Conservation (phyloP, 2,888 invertebrate genomes). For the Acrobasis repandana region DNA sequence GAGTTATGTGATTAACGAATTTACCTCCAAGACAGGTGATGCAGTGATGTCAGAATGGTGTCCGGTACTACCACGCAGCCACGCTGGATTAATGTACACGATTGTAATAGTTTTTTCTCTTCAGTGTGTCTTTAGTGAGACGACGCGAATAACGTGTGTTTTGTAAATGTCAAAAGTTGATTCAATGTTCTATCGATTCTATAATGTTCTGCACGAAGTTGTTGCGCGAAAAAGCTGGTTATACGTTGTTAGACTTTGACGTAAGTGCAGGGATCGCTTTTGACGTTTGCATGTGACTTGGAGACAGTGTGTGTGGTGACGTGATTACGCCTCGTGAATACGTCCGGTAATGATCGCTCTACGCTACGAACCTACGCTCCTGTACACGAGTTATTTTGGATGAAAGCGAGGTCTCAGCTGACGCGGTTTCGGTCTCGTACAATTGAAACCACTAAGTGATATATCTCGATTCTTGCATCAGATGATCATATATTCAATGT, state of each 20-base stretch:
- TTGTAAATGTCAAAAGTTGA: slow-evolving; percentile 78
- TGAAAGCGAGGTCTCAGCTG: slow-evolving; percentile 30
- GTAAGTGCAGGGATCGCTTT: slow-evolving; percentile 69
- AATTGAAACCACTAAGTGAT: neutral
- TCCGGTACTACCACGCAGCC: slow-evolving; percentile 58
- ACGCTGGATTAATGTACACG: slow-evolving; percentile 74
- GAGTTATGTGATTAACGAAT: slow-evolving; percentile 66
- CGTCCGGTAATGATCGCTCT: slow-evolving; percentile 44
- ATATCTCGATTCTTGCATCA: slow-evolving; percentile 1
- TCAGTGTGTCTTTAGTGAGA: slow-evolving; percentile 77
- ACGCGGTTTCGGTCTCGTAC: slow-evolving; percentile 18
- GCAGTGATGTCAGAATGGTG: slow-evolving; percentile 75
- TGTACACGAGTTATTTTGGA: slow-evolving; percentile 19
- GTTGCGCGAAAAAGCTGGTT: slow-evolving; percentile 69
- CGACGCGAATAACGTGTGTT: slow-evolving; percentile 74
- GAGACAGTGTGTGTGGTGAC: slow-evolving; percentile 57
- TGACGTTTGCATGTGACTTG: slow-evolving; percentile 68
- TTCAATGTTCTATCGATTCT: slow-evolving; percentile 38
- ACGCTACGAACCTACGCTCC: slow-evolving; percentile 36
- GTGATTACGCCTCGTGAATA: slow-evolving; percentile 38
- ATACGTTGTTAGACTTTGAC: slow-evolving; percentile 66
- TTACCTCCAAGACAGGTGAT: slow-evolving; percentile 17
- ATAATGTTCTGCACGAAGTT: slow-evolving; percentile 59
- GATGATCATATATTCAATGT: slow-evolving; percentile 15
- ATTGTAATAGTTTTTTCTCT: slow-evolving; percentile 74